A percentile compares a stretch with the other conserved stretches of the same genome.
Conservation (phyloP, 2,888 invertebrate species). For the Polyommatus icarus region DNA sequence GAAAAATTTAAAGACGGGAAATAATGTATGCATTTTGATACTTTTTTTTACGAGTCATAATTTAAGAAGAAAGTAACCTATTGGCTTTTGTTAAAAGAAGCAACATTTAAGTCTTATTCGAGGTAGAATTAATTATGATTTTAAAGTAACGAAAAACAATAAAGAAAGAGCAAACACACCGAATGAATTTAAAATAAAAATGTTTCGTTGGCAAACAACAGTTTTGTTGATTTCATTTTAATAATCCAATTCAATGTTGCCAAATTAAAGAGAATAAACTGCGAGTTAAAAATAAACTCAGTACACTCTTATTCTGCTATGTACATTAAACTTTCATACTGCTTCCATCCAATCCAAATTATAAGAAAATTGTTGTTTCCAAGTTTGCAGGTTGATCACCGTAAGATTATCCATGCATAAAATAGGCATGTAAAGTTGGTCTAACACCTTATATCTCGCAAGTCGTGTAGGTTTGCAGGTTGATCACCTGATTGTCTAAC, state of each 20-base stretch:
- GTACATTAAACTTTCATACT: background rate
- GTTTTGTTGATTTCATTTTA: constrained; percentile 5
- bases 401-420: too few species aligned
- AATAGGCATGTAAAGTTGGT: too few species aligned
- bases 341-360: background rate
- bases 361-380: too few species aligned
- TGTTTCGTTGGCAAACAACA: background rate
- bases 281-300: background rate
- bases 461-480: too few species aligned
- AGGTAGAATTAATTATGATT: background rate
- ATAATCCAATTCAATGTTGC: constrained; percentile 20
- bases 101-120: background rate
- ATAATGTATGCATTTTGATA: too few species aligned
- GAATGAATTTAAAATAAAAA: background rate
- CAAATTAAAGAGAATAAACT: constrained; percentile 20
- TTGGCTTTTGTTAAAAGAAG: background rate
- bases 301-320: background rate
- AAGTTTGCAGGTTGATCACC: too few species aligned
- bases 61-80: too few species aligned
- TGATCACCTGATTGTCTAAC: too few species aligned
- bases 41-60: too few species aligned
- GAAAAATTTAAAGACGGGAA: too few species aligned
- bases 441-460: too few species aligned
- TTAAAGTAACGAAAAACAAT: background rate
- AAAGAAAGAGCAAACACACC: background rate